Percentiles rank a stretch among this genome's conserved stretches.
Conservation (phyloP, 2,888 invertebrate genomes). For the Chloroclysta siterata region DNA sequence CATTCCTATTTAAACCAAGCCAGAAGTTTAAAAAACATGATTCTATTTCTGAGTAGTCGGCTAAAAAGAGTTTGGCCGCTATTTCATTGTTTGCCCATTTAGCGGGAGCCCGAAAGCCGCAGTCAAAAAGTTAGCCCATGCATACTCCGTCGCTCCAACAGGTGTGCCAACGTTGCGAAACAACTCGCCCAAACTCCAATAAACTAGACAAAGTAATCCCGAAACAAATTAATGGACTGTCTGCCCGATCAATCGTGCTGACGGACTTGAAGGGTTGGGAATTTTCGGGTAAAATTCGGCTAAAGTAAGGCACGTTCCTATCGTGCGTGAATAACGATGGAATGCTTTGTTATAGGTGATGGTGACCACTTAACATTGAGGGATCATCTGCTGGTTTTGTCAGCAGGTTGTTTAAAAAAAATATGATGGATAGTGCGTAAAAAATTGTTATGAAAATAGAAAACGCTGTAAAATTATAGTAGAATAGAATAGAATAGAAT, state of each 20-base stretch:
- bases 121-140: slow-evolving; percentile 26
- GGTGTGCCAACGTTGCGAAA: slow-evolving; percentile 32
- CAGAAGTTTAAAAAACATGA: not conserved
- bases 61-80: not conserved
- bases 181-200: slow-evolving; percentile 40
- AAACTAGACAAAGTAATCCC: slow-evolving; percentile 47
- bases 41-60: not conserved
- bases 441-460: no score
- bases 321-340: no score
- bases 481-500: no score
- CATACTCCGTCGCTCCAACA: slow-evolving; percentile 25
- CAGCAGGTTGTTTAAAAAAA: no score
- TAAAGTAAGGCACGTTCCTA: not conserved
- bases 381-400: no score
- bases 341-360: no score
- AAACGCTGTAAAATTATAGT: no score
- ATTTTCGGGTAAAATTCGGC: not conserved
- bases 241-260: slow-evolving; percentile 37
- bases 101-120: slow-evolving; percentile 15
- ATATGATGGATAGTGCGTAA: no score
- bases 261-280: slow-evolving; percentile 8
- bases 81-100: slow-evolving; percentile 13
- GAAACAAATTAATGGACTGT: slow-evolving; percentile 58
- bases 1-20: not conserved
- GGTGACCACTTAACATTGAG: no score